Base-by-base conservation (phyloP, 2,888 invertebrate species). In the Megalurothrips usitatus region DNA sequence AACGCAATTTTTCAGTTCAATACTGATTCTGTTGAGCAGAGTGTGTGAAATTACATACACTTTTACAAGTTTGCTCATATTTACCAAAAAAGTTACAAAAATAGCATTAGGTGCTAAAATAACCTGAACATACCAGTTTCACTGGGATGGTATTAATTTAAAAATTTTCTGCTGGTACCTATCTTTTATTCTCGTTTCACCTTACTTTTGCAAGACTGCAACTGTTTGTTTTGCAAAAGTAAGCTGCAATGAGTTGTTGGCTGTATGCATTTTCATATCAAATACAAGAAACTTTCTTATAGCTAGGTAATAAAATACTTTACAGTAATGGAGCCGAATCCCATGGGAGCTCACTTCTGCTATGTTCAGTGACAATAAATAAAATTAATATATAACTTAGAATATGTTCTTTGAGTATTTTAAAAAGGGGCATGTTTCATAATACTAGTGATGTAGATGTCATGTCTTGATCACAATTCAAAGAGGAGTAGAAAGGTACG, bases 331-430 rank as follows among this genome's bases (percentile, higher is more conserved):
- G 26, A 75, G 68, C 68, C 23, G 68, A 75, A 26, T 75, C 68
- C 12, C 12, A 23, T 23, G n/a, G n/a, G 12, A 75, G 68, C 68
- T 75, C 68, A 26, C 23, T 26, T 75, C 68, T 26, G 68, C 68
- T 75, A 26, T 26, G 12, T 75, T 75, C 68, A 75, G 68, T 75
- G 68, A 75, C 68, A 75, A 75, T 75, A 75, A 75, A 75, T 75
- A 75, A 75, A 23, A 75, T 58, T 43, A 58, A 75, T 75, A 75
- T 75, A 75, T 75, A 75, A 75, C 68, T 75, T 75, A 75, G 10
- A 75, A 75, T 75, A 75, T 75, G 68, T 75, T 75, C 68, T 75
- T 75, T 75, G 68, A 75, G 68, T 75, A 75, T 75, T 75, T 75
- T 26, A 75, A 26, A 26, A 75, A 75, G 68, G 68, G 19, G 68